Base-by-base conservation (phyloP, 35 echinoderm and acorn worm genomes). In the Heliocidaris erythrogramma region DNA sequence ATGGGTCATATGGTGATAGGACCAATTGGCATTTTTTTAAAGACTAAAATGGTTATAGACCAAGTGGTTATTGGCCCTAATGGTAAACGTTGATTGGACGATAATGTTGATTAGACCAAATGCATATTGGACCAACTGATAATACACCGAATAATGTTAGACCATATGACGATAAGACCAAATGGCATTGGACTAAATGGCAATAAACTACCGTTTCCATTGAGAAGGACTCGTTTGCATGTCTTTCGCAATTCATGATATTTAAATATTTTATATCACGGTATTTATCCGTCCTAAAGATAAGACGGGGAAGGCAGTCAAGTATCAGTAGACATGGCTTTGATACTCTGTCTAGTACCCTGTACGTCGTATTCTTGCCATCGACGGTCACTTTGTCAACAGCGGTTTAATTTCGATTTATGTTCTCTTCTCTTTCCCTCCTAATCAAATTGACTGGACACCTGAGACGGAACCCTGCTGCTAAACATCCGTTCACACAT, bases 351-450 rank as follows among this genome's bases (percentile, higher is more conserved):
- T n/a, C n/a, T n/a, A n/a, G n/a, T 18, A 78, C 65, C 65, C 5
- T 27, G 27, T 7, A 21, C 65, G 65, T 12, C 18, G 18, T 60
- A 60, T 60, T 27, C 65, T 78, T 78, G n/a, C 65, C 65, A 4
- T 5, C 27, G 65, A 78, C 65, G 65, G 65, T 78, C 65, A 78
- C 65, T 78, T 78, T 78, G 65, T 78, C 65, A 78, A 78, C 65
- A 78, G 65, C 65, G 65, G 65, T 78, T 78, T 78, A 78, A 78
- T 78, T 78, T 78, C 65, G 65, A 78, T 78, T 78, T 78, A 78
- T 78, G 65, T 78, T 78, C 65, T 78, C 65, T 78, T 78, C 65
- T 29, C 65, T 78, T 78, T 78, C 65, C 65, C 65, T 18, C 65
- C 65, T 78, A 78, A 78, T 78, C 65, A 78, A 78, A 78, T 78